phyloP scores from a whole-genome alignment of 2,113 vertebrate species.

The Neomonachus schauinslandi region DNA sequence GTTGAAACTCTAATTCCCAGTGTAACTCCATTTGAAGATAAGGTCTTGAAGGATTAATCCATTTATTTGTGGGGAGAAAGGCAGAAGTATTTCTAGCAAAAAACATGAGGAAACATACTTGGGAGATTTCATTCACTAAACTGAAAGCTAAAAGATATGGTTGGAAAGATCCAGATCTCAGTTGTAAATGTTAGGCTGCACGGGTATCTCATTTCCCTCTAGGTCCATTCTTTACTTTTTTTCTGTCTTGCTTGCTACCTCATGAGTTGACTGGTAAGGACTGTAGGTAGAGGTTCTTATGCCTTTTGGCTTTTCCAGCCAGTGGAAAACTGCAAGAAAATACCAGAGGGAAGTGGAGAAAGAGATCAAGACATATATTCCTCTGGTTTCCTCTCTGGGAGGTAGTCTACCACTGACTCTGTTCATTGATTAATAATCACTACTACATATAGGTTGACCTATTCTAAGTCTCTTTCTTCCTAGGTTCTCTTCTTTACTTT shows the following conservation, averaged over 20 bases:
- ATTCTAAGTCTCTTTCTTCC: constrained; percentile 1
- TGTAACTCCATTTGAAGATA: neutral
- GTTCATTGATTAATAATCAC: neutral
- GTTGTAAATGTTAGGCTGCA: neutral
- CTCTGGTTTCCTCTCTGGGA: neutral
- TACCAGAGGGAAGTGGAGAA: neutral
- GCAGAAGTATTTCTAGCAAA: neutral
- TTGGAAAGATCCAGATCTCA: neutral
- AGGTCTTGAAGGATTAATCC: neutral
- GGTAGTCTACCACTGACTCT: neutral
- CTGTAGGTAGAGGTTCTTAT: neutral
- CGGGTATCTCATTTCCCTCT: neutral
- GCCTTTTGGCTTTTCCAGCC: neutral
- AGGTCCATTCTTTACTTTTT: neutral
- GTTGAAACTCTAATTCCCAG: neutral
- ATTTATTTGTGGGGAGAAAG: neutral
- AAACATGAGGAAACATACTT: neutral
- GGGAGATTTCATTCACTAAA: neutral
- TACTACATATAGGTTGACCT: neutral
- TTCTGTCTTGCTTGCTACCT: neutral
- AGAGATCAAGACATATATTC: neutral
- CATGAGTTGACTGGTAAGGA: neutral
- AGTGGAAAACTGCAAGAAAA: neutral
- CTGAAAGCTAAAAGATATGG: neutral
- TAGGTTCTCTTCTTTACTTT: neutral